Conservation (phyloP, 2,888 invertebrate genomes). For the Sinopyrophorus schimmeli region DNA sequence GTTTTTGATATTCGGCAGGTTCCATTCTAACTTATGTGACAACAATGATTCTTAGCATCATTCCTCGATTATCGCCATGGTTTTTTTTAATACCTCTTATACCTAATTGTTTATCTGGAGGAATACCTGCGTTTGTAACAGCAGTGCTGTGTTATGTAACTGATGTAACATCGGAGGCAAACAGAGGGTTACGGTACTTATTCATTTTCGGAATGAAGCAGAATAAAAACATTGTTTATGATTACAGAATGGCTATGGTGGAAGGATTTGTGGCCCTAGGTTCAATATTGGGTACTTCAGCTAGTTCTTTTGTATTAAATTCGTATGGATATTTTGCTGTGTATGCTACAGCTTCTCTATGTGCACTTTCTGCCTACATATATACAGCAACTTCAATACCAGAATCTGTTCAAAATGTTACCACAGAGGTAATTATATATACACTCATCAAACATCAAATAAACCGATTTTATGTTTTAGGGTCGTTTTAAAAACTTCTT, state of each 20-base stretch:
- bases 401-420: constrained; percentile 56
- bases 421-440: constrained; percentile 19
- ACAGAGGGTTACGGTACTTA: constrained; percentile 63
- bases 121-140: constrained; percentile 64
- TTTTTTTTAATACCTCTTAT: constrained; percentile 59
- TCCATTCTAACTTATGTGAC: constrained; percentile 10
- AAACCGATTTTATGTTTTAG: constrained; percentile 11
- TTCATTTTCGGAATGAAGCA: background rate
- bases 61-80: constrained; percentile 46
- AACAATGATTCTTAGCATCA: constrained; percentile 9
- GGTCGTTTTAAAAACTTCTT: constrained; percentile 26
- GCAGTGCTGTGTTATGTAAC: constrained; percentile 60
- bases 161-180: constrained; percentile 65
- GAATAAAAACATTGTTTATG: background rate
- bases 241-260: constrained; percentile 64
- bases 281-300: constrained; percentile 63
- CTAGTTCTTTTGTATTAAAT: constrained; percentile 64
- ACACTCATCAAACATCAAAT: background rate
- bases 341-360: constrained; percentile 55
- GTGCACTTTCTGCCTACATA: constrained; percentile 56
- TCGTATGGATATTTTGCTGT: constrained; percentile 61
- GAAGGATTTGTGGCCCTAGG: constrained; percentile 65
- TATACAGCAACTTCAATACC: constrained; percentile 58
- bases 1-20: constrained; percentile 10
- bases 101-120: constrained; percentile 65